A percentile compares a stretch with the other conserved stretches of the same genome.
These are phyloP conservation scores for Iselma pallidipennis DNA, from an alignment of 2,888 invertebrate species.

Conservation along the genomic window DNA sequence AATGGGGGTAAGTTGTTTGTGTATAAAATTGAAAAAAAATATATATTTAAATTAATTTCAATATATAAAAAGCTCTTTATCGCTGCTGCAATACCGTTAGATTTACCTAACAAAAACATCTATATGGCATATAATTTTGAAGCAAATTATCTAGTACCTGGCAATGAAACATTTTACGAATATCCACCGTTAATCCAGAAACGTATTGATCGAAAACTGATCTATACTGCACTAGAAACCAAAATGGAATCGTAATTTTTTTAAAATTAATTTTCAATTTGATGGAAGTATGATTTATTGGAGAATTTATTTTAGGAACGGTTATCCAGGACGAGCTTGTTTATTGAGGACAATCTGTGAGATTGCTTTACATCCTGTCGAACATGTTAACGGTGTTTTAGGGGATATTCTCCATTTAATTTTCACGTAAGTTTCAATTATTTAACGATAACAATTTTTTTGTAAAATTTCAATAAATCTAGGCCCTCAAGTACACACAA, in stretches of 20 bases:
- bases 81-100: slow-evolving; percentile 72
- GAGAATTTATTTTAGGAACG: slow-evolving; percentile 32
- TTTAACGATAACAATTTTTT: too few relatives aligned
- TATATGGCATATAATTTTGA: slow-evolving; percentile 78
- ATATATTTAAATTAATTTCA: neutral
- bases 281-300: neutral
- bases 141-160: slow-evolving; percentile 66
- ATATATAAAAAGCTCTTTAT: slow-evolving; percentile 62
- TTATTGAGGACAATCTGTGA: slow-evolving; percentile 77
- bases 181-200: slow-evolving; percentile 44
- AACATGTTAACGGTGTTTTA: slow-evolving; percentile 65
- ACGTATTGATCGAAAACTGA: slow-evolving; percentile 36
- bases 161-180: slow-evolving; percentile 56
- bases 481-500: slow-evolving; percentile 68
- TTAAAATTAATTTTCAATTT: neutral
- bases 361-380: slow-evolving; percentile 69
- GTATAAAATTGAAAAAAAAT: too few relatives aligned
- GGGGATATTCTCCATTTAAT: slow-evolving; percentile 75
- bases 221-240: slow-evolving; percentile 42
- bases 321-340: slow-evolving; percentile 64
- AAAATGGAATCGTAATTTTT: slow-evolving; percentile 43
- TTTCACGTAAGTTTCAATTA: slow-evolving; percentile 64
- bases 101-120: slow-evolving; percentile 68
- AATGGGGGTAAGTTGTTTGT: slow-evolving; percentile 30
- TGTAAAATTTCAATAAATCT: slow-evolving; percentile 35